Evolutionary conservation across 1,140 invertebrate species (phyloP).

Genomic region (Atta cephalotes): DNA sequence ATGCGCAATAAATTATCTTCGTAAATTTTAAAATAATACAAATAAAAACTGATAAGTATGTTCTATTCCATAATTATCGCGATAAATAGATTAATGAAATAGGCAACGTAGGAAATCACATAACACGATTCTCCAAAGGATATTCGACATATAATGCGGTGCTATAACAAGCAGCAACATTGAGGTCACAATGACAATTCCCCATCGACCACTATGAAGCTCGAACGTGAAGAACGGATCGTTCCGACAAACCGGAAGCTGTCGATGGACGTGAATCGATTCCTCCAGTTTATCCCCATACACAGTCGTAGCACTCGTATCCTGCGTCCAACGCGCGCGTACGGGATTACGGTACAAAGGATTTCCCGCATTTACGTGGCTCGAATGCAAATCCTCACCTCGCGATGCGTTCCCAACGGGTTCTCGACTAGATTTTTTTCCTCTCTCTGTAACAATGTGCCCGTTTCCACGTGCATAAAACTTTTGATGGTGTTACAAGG

Average conservation of each 20-base stretch:
- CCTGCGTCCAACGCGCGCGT: conserved; percentile 61
- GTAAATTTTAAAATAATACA: not conserved
- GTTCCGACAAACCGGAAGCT: conserved; percentile 78
- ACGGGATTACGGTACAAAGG: conserved; percentile 79
- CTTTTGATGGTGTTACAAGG: conserved; percentile 42
- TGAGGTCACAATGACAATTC: conserved; percentile 63
- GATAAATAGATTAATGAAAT: conserved; percentile 26
- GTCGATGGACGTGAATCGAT: conserved; percentile 79
- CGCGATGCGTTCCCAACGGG: conserved; percentile 62
- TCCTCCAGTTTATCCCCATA: conserved; percentile 60
- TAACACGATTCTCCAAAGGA: conserved; percentile 35
- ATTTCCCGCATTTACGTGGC: conserved; percentile 79
- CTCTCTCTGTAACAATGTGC: conserved; percentile 35
- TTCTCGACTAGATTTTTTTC: conserved; percentile 56
- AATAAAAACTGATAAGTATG: no score
- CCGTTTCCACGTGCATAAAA: conserved; percentile 23
- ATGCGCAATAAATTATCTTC: not conserved
- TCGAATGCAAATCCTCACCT: conserved; percentile 77
- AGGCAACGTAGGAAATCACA: conserved; percentile 11
- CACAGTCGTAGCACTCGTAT: conserved; percentile 34
- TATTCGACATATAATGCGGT: conserved; percentile 2
- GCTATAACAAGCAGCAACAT: conserved; percentile 47
- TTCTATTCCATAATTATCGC: not conserved
- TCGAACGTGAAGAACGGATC: conserved; percentile 64
- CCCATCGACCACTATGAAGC: conserved; percentile 61